Evolutionary conservation across 2,888 invertebrate species (phyloP).

Genomic region (Netelia fuscicornis): DNA sequence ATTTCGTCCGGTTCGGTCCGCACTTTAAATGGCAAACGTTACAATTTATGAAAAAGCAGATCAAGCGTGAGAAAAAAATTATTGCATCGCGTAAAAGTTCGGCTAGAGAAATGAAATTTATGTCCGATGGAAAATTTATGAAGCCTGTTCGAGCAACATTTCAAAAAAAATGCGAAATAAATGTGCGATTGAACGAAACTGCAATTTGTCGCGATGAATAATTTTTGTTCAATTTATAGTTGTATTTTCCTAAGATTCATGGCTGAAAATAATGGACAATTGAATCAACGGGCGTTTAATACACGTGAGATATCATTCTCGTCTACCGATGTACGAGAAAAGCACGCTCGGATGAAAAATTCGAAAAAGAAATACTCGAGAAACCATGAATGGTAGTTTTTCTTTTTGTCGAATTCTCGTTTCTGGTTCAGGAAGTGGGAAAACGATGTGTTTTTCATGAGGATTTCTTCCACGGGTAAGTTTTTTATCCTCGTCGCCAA

Average conservation of each 20-base stretch:
- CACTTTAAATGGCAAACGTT: not conserved
- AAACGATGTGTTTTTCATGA: slow-evolving; percentile 59
- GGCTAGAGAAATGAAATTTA: too few relatives aligned
- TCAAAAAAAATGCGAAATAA: too few relatives aligned
- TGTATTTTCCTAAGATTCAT: too few relatives aligned
- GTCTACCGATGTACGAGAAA: not conserved
- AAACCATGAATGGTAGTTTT: slow-evolving; percentile 15
- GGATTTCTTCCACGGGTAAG: slow-evolving; percentile 23
- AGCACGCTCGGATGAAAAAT: not conserved
- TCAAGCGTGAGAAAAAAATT: too few relatives aligned
- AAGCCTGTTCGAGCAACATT: too few relatives aligned
- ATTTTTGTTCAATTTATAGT: too few relatives aligned
- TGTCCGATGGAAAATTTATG: too few relatives aligned
- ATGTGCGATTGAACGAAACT: too few relatives aligned
- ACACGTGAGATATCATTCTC: not conserved
- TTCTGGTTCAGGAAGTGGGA: not conserved
- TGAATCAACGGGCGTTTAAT: slow-evolving; percentile 1
- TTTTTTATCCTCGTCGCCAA: slow-evolving; percentile 45
- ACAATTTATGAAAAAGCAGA: too few relatives aligned
- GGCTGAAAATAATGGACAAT: too few relatives aligned
- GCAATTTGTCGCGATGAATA: too few relatives aligned
- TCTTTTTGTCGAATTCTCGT: slow-evolving; percentile 18
- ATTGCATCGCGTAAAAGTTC: too few relatives aligned
- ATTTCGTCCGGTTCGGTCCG: not conserved
- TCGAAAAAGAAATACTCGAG: slow-evolving; percentile 10